These are phyloP conservation scores for Aporophyla lueneburgensis DNA, from an alignment of 2,888 invertebrate species.

Conservation along the genomic window DNA sequence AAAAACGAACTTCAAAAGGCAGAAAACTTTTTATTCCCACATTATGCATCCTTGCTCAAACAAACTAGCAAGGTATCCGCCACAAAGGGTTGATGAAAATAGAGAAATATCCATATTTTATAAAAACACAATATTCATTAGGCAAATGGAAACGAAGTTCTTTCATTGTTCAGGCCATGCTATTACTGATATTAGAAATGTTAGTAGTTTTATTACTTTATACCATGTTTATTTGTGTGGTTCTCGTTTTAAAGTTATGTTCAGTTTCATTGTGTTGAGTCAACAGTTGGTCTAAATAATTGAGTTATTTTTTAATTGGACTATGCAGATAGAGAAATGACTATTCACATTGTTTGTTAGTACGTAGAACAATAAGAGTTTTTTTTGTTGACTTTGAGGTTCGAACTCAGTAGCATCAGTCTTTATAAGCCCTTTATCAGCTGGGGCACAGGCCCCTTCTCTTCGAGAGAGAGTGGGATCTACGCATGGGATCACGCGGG, in stretches of 20 bases:
- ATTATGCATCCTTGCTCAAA: slow-evolving; percentile 25
- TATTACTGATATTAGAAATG: slow-evolving; percentile 49
- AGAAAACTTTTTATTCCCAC: slow-evolving; percentile 30
- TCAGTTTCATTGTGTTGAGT: slow-evolving; percentile 17
- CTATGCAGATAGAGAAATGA: too few species aligned
- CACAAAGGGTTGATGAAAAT: slow-evolving; percentile 26
- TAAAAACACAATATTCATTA: slow-evolving; percentile 42
- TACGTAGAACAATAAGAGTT: not conserved
- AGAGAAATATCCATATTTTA: slow-evolving; percentile 46
- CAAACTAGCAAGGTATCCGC: slow-evolving; percentile 22
- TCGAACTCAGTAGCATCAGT: not conserved
- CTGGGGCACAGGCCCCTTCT: too few species aligned
- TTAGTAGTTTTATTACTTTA: slow-evolving; percentile 16
- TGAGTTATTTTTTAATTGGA: not conserved
- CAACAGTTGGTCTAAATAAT: slow-evolving; percentile 29
- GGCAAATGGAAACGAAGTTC: slow-evolving; percentile 31
- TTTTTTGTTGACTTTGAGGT: not conserved
- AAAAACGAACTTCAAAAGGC: slow-evolving; percentile 6
- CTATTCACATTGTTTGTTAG: not conserved
- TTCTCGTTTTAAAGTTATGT: slow-evolving; percentile 11
- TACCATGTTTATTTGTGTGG: slow-evolving; percentile 7
- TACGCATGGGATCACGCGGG: too few species aligned
- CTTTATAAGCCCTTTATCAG: too few species aligned
- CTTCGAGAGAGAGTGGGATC: too few species aligned
- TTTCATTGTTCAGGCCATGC: slow-evolving; percentile 27